These are phyloP conservation scores for Kryphioiulus occultus DNA, from an alignment of 2,888 invertebrate genomes.

Conservation along the genomic window DNA sequence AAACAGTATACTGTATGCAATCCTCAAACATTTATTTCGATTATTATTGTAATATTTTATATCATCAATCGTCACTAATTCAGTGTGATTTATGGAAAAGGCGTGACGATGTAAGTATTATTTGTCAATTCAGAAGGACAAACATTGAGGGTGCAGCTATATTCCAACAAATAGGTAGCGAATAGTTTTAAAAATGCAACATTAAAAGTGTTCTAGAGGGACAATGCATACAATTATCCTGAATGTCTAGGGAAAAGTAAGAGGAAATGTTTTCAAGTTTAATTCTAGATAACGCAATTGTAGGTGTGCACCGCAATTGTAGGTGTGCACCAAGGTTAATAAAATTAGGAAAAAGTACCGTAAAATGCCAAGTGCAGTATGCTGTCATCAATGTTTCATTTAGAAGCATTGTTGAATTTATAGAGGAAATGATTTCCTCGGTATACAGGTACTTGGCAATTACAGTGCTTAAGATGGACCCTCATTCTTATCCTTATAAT, in stretches of 20 bases:
- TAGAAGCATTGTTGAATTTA: background rate
- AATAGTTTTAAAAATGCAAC: background rate
- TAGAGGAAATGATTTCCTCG: background rate
- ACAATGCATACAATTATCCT: background rate
- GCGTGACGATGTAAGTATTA: background rate
- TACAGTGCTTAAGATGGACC: background rate
- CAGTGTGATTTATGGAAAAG: background rate
- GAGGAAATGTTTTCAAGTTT: background rate
- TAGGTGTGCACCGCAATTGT: background rate
- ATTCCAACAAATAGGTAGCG: background rate
- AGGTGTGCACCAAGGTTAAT: background rate
- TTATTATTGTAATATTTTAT: too few relatives aligned
- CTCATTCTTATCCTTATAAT: background rate
- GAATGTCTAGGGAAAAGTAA: background rate
- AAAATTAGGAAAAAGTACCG: slow-evolving; percentile 14
- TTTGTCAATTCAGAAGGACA: background rate
- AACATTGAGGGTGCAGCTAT: background rate
- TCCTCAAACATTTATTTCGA: too few relatives aligned
- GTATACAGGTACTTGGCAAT: background rate
- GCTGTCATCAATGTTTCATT: background rate
- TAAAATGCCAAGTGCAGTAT: background rate
- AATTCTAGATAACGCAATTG: background rate
- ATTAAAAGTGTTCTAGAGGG: background rate
- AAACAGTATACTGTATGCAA: too few relatives aligned
- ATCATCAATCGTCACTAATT: background rate